Base-by-base conservation (phyloP, 2,888 invertebrate genomes). In the Leucophenga montana region DNA sequence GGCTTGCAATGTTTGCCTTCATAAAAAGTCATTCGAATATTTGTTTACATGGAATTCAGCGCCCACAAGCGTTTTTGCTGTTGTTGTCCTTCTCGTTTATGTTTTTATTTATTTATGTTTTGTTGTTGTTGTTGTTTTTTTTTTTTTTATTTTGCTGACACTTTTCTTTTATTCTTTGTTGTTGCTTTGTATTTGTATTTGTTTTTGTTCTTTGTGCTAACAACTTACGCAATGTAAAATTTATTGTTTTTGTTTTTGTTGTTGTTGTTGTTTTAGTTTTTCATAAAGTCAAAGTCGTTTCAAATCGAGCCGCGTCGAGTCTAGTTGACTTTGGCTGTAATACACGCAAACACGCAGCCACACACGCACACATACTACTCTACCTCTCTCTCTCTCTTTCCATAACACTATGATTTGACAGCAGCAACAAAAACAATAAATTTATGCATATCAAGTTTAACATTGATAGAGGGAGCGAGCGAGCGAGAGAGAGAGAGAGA, bases 171-270 rank as follows among this genome's bases (percentile, higher is more conserved):
- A 27, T 50, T 5, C n/a, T n/a, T 50, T n/a, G 50, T n/a, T 50
- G 50, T 50, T 18, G 50, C 8, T 50, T 46, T n/a, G n/a, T n/a
- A n/a, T n/a, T n/a, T n/a, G n/a, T n/a, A n/a, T 4, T 48, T 48
- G 13, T 48, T 50, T 16, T 5, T 50, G 50, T 50, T 50, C 18
- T 50, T 50, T 50, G 50, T 50, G 50, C 8, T 50, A 1, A 1
- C 18, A 59, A 31, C 62, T 64, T 64, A 64, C 48, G 62, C 62
- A 64, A 64, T 64, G 62, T 64, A 48, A 64, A 39, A 48, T 50
- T 50, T 18, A 50, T 50, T 14, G 50, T 50, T 50, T 50, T 50
- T 18, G 18, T 50, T 18, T 11, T 50, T 14, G 50, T 50, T 50
- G 5, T 50, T 18, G 18, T 50, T 16, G 50, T 50, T 50, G 50